phyloP scores from a whole-genome alignment of 2,113 vertebrate species.

The Spilogale gracilis region DNA sequence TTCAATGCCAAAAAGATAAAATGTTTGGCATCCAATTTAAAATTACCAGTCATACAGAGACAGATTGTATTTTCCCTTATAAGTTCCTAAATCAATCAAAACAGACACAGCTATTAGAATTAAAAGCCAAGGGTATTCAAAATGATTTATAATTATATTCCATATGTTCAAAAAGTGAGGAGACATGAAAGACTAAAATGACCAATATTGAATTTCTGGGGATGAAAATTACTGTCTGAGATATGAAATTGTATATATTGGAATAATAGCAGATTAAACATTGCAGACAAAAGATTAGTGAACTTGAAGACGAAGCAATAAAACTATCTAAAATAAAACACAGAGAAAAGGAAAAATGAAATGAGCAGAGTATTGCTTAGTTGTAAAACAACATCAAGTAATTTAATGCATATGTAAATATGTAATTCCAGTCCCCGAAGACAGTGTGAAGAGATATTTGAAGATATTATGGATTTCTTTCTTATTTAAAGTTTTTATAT shows the following conservation, averaged over 20 bases:
- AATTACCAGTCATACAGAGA: background rate
- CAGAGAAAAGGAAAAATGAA: background rate
- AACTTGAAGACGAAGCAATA: background rate
- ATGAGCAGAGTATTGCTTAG: background rate
- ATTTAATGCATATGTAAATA: background rate
- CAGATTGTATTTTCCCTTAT: background rate
- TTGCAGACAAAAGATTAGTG: background rate
- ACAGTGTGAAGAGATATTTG: background rate
- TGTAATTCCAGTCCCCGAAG: background rate
- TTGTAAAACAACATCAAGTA: background rate
- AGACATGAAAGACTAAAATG: background rate
- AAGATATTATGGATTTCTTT: background rate
- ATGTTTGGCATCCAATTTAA: background rate
- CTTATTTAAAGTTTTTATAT: background rate
- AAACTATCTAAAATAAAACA: background rate
- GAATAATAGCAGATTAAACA: background rate
- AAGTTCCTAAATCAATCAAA: conserved; percentile 14
- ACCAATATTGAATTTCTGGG: background rate
- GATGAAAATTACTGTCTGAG: background rate
- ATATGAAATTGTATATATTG: background rate
- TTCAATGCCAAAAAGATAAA: background rate
- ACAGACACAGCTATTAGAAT: background rate
- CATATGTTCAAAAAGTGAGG: background rate
- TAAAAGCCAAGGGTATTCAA: background rate
- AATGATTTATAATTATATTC: background rate